Base-by-base conservation (phyloP, 1,140 invertebrate genomes). In the Ditylenchus dipsaci region DNA sequence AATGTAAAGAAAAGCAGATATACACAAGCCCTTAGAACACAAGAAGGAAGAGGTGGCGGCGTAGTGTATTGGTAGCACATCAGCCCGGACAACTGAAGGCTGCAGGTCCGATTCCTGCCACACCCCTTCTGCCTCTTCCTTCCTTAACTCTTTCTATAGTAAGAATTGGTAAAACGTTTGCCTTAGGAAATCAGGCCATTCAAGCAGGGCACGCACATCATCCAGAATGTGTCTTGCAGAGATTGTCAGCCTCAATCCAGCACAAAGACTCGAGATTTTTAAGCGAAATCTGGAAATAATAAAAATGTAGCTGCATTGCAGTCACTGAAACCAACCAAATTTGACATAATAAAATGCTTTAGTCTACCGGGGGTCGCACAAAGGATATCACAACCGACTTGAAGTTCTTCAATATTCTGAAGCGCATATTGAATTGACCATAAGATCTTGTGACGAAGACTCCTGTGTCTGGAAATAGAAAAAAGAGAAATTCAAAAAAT, bases 171-270 rank as follows among this genome's bases (percentile, higher is more conserved):
- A n/a, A n/a, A n/a, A n/a, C n/a, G n/a, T n/a, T n/a, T 45, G 75
- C 74, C 21, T 21, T n/a, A 7, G 79, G 72, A 49, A 79, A 78
- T 5, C 53, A 1, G 43, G 26, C 21, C 56, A 19, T 17, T 38
- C 47, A 13, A 66, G 23, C 26, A 81, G 72, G 17, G 33, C 59
- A 7, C 66, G 21, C 45, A 80, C 67, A 45, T 76, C 75, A 27
- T 66, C 65, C 17, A 65, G 43, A 82, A n/a, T 43, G 62, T 69
- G 23, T 60, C 90, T 76, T 96, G 93, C 23, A 97, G 83, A 97
- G 95, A 23, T 91, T 86, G 84, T 97, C 94, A 1, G 93, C 95
- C 85, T 97, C 95, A 83, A n/a, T 97, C 94, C 1, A 97, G 84
- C 0, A 97, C 90, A 0, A 95, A 85, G 79, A 88, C 3, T 89